These are phyloP conservation scores for Machaerirhynchus nigripectus DNA, from an alignment of 2,113 vertebrate species.

Conservation along the genomic window DNA sequence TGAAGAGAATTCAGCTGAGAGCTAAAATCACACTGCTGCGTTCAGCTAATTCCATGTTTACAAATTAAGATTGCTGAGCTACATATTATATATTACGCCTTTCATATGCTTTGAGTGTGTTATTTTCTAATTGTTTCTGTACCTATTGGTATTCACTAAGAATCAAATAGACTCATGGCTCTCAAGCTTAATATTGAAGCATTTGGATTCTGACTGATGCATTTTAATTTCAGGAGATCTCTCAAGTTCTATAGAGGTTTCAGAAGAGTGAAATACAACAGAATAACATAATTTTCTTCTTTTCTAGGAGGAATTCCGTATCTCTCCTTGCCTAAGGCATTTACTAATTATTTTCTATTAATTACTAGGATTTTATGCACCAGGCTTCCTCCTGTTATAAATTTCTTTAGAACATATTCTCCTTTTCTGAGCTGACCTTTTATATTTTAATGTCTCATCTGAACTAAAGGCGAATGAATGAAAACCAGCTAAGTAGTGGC, in stretches of 20 bases:
- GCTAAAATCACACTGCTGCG: not conserved
- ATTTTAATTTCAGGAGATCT: not conserved
- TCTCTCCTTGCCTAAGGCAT: not conserved
- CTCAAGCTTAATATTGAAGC: not conserved
- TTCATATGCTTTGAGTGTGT: not conserved
- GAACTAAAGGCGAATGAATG: not conserved
- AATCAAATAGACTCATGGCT: not conserved
- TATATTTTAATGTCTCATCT: not conserved
- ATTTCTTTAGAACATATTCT: not conserved
- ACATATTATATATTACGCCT: not conserved
- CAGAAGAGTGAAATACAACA: not conserved
- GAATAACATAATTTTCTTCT: not conserved
- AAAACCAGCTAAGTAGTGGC: not conserved
- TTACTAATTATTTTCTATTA: not conserved
- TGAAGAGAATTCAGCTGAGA: not conserved
- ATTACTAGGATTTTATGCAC: not conserved
- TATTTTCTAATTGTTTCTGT: not conserved
- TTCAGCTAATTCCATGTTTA: not conserved
- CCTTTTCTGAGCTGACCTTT: not conserved
- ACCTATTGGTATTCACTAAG: not conserved
- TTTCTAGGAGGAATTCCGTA: not conserved
- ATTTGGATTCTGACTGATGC: not conserved
- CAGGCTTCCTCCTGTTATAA: not conserved
- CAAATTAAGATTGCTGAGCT: not conserved
- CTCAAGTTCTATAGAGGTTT: not conserved